These are phyloP conservation scores for Horisme vitalbata DNA, from an alignment of 2,888 invertebrate genomes.

Conservation along the genomic window DNA sequence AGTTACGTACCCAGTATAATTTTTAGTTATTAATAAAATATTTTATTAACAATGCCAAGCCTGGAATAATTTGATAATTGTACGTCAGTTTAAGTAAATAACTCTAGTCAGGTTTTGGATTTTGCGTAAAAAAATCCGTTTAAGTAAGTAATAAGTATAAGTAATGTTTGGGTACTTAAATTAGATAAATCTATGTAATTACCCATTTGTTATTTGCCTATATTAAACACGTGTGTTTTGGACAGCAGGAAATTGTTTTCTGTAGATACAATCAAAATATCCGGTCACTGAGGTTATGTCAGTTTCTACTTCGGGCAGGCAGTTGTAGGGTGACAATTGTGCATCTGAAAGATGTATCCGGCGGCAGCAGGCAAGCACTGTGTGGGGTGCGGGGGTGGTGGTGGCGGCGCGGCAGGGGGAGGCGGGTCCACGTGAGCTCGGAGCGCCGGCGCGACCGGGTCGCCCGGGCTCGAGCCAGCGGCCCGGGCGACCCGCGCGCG, in stretches of 20 bases:
- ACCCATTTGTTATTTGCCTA: too few relatives aligned
- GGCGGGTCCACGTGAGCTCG: conserved; percentile 66
- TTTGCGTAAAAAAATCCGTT: too few relatives aligned
- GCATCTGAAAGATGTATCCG: conserved; percentile 71
- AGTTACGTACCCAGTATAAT: too few relatives aligned
- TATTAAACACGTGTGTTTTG: not conserved
- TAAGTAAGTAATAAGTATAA: too few relatives aligned
- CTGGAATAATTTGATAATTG: too few relatives aligned
- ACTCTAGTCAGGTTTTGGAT: too few relatives aligned
- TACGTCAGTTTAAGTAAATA: too few relatives aligned
- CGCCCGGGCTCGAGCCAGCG: conserved; percentile 60
- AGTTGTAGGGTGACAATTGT: conserved; percentile 73
- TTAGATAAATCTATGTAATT: too few relatives aligned
- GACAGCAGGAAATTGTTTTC: not conserved
- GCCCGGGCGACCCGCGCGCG: conserved; percentile 64
- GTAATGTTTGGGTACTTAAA: too few relatives aligned
- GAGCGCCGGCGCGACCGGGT: conserved; percentile 76
- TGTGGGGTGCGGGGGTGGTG: conserved; percentile 37
- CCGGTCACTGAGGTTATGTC: conserved; percentile 33
- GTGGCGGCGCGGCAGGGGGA: conserved; percentile 51
- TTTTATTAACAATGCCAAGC: too few relatives aligned
- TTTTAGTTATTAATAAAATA: too few relatives aligned
- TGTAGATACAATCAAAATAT: conserved; percentile 40
- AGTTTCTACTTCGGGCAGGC: conserved; percentile 46
- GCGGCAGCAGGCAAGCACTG: conserved; percentile 41